These are phyloP conservation scores for Coracias cyanogaster DNA, from an alignment of 2,797 vertebrate genomes.

Conservation along the genomic window DNA sequence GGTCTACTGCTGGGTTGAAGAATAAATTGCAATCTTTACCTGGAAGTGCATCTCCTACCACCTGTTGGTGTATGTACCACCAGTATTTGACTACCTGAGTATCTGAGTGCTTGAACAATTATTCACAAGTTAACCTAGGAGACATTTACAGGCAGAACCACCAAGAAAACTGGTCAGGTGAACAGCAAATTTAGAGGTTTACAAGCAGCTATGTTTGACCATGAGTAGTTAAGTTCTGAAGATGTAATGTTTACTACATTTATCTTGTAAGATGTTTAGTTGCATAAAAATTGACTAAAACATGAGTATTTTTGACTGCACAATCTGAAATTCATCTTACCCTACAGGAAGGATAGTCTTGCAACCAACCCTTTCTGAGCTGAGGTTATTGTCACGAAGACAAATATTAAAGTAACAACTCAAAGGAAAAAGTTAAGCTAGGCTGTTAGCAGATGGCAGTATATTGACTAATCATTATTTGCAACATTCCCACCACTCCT, in stretches of 20 bases:
- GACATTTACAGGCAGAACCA: background rate
- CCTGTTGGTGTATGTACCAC: fast-evolving
- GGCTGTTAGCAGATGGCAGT: background rate
- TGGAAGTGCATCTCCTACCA: background rate
- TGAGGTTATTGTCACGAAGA: background rate
- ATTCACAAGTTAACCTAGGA: background rate
- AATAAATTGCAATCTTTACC: background rate
- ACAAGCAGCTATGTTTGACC: background rate
- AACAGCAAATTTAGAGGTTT: background rate
- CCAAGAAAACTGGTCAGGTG: background rate
- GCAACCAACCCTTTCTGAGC: background rate
- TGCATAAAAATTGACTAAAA: background rate
- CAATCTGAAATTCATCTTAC: background rate
- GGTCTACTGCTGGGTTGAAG: background rate
- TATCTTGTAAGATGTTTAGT: background rate
- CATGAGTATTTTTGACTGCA: background rate
- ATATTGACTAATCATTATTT: background rate
- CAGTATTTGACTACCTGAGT: background rate
- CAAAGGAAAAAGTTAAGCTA: background rate
- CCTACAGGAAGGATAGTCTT: background rate
- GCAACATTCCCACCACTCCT: background rate
- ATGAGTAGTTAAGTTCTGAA: background rate
- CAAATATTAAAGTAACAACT: background rate
- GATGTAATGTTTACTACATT: background rate
- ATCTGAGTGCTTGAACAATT: background rate